Conservation (phyloP, 2,797 vertebrate genomes). For the Triplophysa bombifrons region DNA sequence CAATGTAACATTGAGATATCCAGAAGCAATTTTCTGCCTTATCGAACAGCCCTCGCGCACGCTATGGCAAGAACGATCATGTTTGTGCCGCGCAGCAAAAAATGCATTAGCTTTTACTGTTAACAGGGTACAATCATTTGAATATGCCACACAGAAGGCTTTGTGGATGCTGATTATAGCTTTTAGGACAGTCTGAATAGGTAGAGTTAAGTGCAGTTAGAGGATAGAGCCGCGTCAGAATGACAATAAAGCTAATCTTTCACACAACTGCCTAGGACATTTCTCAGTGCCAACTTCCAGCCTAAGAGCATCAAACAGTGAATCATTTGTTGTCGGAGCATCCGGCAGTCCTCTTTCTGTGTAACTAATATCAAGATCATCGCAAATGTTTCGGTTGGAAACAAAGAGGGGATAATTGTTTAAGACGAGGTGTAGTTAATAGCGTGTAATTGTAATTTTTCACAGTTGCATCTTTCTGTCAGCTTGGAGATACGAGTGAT, state of each 20-base stretch:
- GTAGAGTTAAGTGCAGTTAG: constrained; percentile 35
- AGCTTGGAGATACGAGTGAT: neutral
- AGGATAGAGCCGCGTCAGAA: constrained; percentile 13
- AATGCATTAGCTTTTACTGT: constrained; percentile 55
- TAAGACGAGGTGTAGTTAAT: constrained; percentile 10
- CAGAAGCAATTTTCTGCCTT: constrained; percentile 60
- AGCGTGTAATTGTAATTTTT: constrained; percentile 1
- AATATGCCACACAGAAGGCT: constrained; percentile 45
- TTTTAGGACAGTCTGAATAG: constrained; percentile 45
- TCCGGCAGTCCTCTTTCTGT: constrained; percentile 2
- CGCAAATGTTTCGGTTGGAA: constrained; percentile 1
- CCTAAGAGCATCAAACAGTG: neutral
- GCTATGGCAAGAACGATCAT: constrained; percentile 49
- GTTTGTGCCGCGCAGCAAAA: constrained; percentile 50
- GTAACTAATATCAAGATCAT: constrained; percentile 11
- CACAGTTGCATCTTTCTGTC: neutral
- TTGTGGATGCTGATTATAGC: constrained; percentile 45
- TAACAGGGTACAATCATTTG: constrained; percentile 46
- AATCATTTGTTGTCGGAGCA: constrained; percentile 18
- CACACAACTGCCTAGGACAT: constrained; percentile 34
- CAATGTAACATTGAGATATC: constrained; percentile 41
- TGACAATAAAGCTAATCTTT: constrained; percentile 39
- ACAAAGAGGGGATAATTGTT: constrained; percentile 16
- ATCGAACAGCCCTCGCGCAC: constrained; percentile 47
- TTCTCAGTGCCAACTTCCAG: constrained; percentile 1